phyloP scores from a whole-genome alignment of 2,113 vertebrate species.

The Siphamia tubifer region DNA sequence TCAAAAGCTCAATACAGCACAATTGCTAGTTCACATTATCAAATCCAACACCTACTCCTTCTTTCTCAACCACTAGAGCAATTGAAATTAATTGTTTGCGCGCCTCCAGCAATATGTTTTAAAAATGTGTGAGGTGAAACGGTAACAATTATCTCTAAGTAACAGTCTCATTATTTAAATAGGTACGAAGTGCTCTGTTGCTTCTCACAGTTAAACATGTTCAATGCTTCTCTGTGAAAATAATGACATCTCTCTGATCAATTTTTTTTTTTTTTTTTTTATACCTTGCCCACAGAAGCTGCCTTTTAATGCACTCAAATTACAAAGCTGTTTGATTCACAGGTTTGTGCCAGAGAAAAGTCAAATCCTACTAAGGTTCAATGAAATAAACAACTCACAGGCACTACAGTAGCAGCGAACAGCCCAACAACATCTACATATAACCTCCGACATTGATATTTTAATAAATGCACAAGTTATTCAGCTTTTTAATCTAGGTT shows the following conservation, averaged over 20 bases:
- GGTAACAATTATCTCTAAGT: constrained; percentile 40
- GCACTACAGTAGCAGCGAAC: constrained; percentile 9
- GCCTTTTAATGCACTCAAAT: constrained; percentile 27
- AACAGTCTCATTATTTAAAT: constrained; percentile 56
- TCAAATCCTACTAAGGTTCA: constrained; percentile 8
- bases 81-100: constrained; percentile 51
- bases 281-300: not conserved
- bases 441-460: not conserved
- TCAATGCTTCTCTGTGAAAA: constrained; percentile 6
- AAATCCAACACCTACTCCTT: constrained; percentile 20
- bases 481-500: too few species aligned
- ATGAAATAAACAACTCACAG: constrained; percentile 25
- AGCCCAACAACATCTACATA: not conserved
- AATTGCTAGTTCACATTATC: not conserved
- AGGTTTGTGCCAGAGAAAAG: not conserved
- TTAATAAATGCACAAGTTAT: not conserved
- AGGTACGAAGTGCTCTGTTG: constrained; percentile 48
- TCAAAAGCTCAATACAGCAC: not conserved
- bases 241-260: constrained; percentile 46
- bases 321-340: constrained; percentile 35
- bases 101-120: constrained; percentile 29
- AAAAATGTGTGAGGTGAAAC: constrained; percentile 53
- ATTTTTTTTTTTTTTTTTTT: not conserved
- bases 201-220: constrained; percentile 48
- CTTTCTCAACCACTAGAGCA: not conserved